Percentiles rank a stretch among this genome's conserved stretches.
Conservation (phyloP, 2,113 vertebrate species). For the Chamaea fasciata region DNA sequence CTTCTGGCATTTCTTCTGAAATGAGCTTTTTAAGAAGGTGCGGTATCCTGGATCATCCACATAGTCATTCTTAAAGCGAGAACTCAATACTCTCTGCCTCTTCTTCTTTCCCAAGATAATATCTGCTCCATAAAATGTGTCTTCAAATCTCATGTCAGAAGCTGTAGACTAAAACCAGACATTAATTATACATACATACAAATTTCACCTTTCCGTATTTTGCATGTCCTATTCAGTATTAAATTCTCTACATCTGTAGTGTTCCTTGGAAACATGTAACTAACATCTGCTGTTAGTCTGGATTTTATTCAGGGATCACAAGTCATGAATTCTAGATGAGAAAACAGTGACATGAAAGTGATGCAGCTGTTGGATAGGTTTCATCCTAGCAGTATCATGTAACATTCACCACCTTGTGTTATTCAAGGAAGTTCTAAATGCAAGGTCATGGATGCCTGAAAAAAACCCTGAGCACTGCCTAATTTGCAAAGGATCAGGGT, state of each 20-base stretch:
- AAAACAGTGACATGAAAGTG: neutral
- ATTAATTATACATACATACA: neutral
- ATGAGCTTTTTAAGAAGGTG: constrained; percentile 77
- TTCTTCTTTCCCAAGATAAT: constrained; percentile 87
- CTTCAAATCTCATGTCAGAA: constrained; percentile 95
- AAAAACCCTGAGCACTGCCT: neutral
- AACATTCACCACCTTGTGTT: neutral
- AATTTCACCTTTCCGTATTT: neutral
- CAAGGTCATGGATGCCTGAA: neutral
- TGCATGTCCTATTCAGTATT: neutral
- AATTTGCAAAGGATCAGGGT: neutral
- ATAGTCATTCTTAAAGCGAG: constrained; percentile 91
- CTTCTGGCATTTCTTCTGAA: constrained; percentile 82
- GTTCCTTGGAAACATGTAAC: neutral
- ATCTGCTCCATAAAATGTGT: constrained; percentile 84
- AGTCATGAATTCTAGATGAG: neutral
- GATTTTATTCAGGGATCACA: neutral
- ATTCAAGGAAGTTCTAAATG: neutral
- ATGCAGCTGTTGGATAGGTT: neutral
- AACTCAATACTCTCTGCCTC: constrained; percentile 88
- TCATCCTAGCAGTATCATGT: neutral
- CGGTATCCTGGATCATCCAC: constrained; percentile 88
- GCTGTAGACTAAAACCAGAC: constrained; percentile 86
- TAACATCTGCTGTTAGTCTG: neutral
- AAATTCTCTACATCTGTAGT: neutral